Conservation (phyloP, 2,113 vertebrate species). For the Lasiurus cinereus region DNA sequence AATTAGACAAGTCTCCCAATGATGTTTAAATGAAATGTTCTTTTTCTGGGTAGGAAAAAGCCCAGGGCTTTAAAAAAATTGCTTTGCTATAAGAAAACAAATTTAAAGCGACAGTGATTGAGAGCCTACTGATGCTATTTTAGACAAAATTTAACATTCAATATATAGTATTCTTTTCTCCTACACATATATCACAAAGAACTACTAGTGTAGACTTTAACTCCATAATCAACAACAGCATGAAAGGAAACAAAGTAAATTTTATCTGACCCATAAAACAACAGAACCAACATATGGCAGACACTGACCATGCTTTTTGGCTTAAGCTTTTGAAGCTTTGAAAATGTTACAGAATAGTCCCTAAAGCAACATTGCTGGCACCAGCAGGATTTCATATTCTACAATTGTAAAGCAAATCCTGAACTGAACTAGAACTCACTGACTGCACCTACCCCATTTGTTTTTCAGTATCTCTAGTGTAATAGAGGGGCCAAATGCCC, state of each 20-base stretch:
- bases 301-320: slow-evolving; percentile 96
- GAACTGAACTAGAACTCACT: slow-evolving; percentile 76
- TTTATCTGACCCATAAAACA: slow-evolving; percentile 94
- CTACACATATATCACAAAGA: slow-evolving; percentile 73
- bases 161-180: slow-evolving; percentile 54
- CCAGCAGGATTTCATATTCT: slow-evolving; percentile 84
- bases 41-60: slow-evolving; percentile 74
- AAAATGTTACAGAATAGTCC: slow-evolving; percentile 93
- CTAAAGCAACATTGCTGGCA: slow-evolving; percentile 97
- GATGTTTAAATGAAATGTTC: slow-evolving; percentile 65
- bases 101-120: slow-evolving; percentile 72
- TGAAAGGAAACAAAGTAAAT: slow-evolving; percentile 96
- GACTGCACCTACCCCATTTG: slow-evolving; percentile 78
- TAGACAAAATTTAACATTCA: slow-evolving; percentile 51
- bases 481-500: slow-evolving; percentile 79
- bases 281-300: slow-evolving; percentile 94
- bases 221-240: slow-evolving; percentile 83
- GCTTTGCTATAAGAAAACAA: slow-evolving; percentile 78
- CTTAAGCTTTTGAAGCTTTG: slow-evolving; percentile 92
- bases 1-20: slow-evolving; percentile 81
- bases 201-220: slow-evolving; percentile 79
- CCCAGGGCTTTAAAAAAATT: slow-evolving; percentile 74
- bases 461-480: slow-evolving; percentile 70
- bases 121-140: slow-evolving; percentile 49
- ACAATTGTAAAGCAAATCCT: slow-evolving; percentile 80